Percentiles rank a stretch among this genome's conserved stretches.
These are phyloP conservation scores for Leuciscus idus DNA, from an alignment of 2,113 vertebrate species.

Conservation along the genomic window DNA sequence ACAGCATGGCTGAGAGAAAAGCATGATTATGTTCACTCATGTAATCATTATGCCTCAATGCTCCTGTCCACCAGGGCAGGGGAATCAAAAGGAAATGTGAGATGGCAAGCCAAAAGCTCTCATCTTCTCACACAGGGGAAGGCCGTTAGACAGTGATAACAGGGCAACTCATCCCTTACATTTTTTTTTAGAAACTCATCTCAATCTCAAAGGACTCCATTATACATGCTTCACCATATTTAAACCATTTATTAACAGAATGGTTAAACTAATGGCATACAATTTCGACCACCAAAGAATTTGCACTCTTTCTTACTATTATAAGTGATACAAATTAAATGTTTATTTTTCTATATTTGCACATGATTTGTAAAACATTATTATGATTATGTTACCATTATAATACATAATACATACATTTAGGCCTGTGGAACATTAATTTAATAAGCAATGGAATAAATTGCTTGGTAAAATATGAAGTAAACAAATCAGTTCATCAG, in stretches of 20 bases:
- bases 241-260: not conserved
- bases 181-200: constrained; percentile 6
- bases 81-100: constrained; percentile 50
- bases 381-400: not conserved
- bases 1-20: constrained; percentile 39
- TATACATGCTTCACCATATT: not conserved
- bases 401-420: too few species aligned
- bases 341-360: not conserved
- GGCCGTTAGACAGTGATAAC: constrained; percentile 40
- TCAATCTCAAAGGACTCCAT: not conserved
- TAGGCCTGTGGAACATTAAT: too few species aligned
- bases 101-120: constrained; percentile 41
- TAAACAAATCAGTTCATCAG: too few species aligned
- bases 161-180: constrained; percentile 31
- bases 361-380: not conserved
- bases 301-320: not conserved
- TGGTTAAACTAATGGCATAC: not conserved
- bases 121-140: constrained; percentile 36
- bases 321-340: not conserved
- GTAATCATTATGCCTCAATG: constrained; percentile 35
- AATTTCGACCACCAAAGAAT: not conserved
- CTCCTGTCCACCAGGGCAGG: constrained; percentile 32
- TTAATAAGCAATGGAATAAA: too few species aligned
- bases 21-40: constrained; percentile 29
- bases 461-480: too few species aligned